These are phyloP conservation scores for Helarctos malayanus DNA, from an alignment of 2,797 vertebrate species.

Conservation along the genomic window DNA sequence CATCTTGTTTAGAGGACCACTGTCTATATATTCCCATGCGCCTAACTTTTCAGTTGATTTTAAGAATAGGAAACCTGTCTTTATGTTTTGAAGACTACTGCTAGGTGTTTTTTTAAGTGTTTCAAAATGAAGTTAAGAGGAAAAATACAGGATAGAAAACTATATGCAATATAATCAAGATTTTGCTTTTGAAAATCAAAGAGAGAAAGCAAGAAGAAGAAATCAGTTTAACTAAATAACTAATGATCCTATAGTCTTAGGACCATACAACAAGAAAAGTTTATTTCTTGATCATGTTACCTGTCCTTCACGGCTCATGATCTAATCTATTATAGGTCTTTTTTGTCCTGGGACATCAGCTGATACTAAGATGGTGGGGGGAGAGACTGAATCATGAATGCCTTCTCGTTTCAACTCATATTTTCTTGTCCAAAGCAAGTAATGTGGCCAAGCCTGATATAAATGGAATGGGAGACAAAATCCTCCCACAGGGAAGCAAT, in stretches of 20 bases:
- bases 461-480: background rate
- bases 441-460: background rate
- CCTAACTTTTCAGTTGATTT: background rate
- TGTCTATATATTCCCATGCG: background rate
- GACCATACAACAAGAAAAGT: background rate
- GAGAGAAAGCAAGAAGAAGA: background rate
- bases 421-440: background rate
- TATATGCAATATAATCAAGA: background rate
- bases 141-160: background rate
- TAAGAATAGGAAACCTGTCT: slow-evolving; percentile 6
- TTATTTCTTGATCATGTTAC: background rate
- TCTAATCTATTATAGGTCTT: background rate
- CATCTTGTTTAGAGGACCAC: background rate
- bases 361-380: background rate
- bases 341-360: background rate
- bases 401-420: background rate
- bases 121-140: background rate
- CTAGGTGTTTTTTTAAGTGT: background rate
- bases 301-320: background rate
- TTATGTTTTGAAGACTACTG: background rate
- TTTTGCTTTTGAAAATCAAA: slow-evolving; percentile 33
- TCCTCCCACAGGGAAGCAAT: background rate
- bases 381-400: background rate
- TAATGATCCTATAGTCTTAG: background rate
- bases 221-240: background rate